phyloP scores from a whole-genome alignment of 2,797 vertebrate species.

The Trematomus bernacchii region DNA sequence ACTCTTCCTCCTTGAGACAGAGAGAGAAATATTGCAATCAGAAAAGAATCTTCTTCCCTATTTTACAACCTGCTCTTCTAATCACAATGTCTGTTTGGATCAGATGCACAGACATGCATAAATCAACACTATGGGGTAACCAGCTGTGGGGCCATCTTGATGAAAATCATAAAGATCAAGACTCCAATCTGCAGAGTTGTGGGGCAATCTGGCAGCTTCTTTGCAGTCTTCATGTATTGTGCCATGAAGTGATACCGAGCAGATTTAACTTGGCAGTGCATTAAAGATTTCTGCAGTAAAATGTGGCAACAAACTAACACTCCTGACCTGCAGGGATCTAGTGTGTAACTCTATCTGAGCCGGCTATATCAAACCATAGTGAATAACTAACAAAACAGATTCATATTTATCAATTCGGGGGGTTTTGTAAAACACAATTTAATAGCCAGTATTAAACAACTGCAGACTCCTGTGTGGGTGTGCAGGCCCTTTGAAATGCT shows the following conservation, averaged over 20 bases:
- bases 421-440: background rate
- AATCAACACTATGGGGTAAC: background rate
- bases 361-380: background rate
- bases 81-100: conserved; percentile 4
- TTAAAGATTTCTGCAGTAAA: background rate
- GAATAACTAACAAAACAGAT: background rate
- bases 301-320: background rate
- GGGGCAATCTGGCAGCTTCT: too few relatives aligned
- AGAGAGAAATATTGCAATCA: background rate
- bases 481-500: background rate
- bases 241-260: too few relatives aligned
- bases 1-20: background rate
- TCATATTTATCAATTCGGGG: background rate
- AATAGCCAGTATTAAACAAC: background rate
- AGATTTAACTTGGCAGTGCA: too few relatives aligned
- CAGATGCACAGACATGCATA: background rate
- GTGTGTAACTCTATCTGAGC: background rate
- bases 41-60: background rate
- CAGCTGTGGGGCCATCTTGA: background rate
- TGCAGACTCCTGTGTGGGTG: background rate
- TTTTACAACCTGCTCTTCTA: background rate
- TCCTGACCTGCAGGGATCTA: too few relatives aligned
- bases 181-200: background rate
- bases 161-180: background rate
- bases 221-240: too few relatives aligned